Evolutionary conservation across 2,113 vertebrate species (phyloP).

Genomic region (Gymnocephalus cernua): DNA sequence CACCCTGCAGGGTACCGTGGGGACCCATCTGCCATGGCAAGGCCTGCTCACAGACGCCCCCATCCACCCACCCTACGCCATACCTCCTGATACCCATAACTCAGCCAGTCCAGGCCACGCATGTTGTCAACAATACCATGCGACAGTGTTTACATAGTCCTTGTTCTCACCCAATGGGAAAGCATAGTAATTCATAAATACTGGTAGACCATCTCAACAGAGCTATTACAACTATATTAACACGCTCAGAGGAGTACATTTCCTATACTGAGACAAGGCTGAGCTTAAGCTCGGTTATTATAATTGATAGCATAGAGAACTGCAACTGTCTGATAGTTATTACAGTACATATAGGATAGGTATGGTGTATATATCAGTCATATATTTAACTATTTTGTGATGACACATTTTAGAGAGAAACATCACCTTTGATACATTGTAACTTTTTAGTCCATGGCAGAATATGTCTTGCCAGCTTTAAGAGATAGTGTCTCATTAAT

Average conservation of each 20-base stretch:
- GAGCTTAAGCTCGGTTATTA: neutral
- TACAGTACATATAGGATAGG: neutral
- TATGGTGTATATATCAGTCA: neutral
- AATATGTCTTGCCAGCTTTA: slow-evolving; percentile 12
- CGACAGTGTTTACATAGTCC: slow-evolving; percentile 56
- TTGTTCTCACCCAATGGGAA: slow-evolving; percentile 52
- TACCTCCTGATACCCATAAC: slow-evolving; percentile 49
- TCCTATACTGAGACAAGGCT: neutral
- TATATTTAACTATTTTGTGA: neutral
- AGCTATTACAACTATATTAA: neutral
- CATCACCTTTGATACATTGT: neutral
- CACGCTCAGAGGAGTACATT: neutral
- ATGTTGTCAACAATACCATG: slow-evolving; percentile 57
- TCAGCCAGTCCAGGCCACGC: slow-evolving; percentile 48
- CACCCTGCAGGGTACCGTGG: slow-evolving; percentile 71
- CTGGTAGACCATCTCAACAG: slow-evolving; percentile 23
- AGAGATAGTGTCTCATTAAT: slow-evolving; percentile 27
- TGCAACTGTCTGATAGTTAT: neutral
- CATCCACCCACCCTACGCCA: slow-evolving; percentile 3
- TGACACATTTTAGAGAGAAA: slow-evolving; percentile 6
- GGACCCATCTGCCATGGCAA: slow-evolving; percentile 80
- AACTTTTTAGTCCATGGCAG: neutral
- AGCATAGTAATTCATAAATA: slow-evolving; percentile 32
- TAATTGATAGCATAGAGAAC: neutral
- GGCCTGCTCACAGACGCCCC: slow-evolving; percentile 59